Evolutionary conservation across 2,888 invertebrate species (phyloP).

Genomic region (Lithodes maja): DNA sequence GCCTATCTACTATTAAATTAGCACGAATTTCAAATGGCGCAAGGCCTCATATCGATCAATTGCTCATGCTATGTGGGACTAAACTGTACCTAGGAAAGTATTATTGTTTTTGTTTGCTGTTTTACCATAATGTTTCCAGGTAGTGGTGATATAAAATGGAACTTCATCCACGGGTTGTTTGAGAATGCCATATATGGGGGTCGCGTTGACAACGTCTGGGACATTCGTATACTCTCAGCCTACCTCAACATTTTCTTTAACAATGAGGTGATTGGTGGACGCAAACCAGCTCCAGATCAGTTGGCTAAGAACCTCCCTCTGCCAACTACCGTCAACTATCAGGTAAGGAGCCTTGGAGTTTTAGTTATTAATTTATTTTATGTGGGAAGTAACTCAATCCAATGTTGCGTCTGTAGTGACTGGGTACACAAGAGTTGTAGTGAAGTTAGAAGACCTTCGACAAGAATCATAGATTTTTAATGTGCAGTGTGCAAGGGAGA

Average conservation of each 20-base stretch:
- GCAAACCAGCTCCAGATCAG: constrained; percentile 79
- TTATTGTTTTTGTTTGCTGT: too few relatives aligned
- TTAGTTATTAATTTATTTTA: too few relatives aligned
- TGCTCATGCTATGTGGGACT: too few relatives aligned
- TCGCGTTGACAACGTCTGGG: constrained; percentile 86
- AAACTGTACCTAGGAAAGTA: too few relatives aligned
- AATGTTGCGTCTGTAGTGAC: too few relatives aligned
- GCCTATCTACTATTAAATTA: background rate
- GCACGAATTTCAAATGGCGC: too few relatives aligned
- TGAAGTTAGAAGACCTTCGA: too few relatives aligned
- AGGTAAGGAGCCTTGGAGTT: too few relatives aligned
- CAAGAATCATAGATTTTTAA: too few relatives aligned
- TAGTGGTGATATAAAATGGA: constrained; percentile 78
- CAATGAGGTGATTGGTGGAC: constrained; percentile 76
- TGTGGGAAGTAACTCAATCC: too few relatives aligned
- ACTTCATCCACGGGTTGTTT: constrained; percentile 84
- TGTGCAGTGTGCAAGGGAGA: too few relatives aligned
- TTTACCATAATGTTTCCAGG: constrained; percentile 37
- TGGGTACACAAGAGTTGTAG: too few relatives aligned
- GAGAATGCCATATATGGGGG: constrained; percentile 90
- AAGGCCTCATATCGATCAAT: background rate
- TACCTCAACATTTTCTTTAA: constrained; percentile 81
- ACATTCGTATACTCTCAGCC: constrained; percentile 81
- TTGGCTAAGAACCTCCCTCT: constrained; percentile 77
- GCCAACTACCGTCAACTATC: constrained; percentile 76